Evolutionary conservation across 2,113 vertebrate genomes (phyloP).

Genomic region (Ictalurus punctatus): DNA sequence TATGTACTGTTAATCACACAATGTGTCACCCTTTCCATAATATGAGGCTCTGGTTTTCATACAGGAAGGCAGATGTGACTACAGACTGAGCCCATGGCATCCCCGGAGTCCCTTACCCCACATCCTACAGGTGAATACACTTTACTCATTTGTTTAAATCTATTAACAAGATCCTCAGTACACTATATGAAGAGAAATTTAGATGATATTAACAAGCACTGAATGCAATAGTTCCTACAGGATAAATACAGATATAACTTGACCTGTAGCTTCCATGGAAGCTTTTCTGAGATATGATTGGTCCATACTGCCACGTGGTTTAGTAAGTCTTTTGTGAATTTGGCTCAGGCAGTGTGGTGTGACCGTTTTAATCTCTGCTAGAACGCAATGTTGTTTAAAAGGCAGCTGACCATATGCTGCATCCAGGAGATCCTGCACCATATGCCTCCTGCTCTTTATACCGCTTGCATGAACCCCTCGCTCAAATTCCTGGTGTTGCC

Average conservation of each 20-base stretch:
- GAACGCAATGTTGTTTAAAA: constrained; percentile 20
- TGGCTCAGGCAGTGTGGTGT: constrained; percentile 32
- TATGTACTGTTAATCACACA: background rate
- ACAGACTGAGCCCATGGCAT: constrained; percentile 47
- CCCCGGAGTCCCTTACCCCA: constrained; percentile 43
- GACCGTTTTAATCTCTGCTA: constrained; percentile 48
- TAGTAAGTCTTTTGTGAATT: constrained; percentile 15
- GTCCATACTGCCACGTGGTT: background rate
- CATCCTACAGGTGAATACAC: constrained; percentile 49
- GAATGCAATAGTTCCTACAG: background rate
- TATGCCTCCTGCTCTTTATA: constrained; percentile 46
- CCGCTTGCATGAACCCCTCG: constrained; percentile 7
- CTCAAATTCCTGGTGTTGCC: constrained; percentile 39
- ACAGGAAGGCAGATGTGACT: constrained; percentile 52
- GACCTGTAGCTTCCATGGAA: background rate
- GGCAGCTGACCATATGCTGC: constrained; percentile 55
- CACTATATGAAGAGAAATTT: background rate
- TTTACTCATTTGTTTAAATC: background rate
- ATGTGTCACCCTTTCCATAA: constrained; percentile 19
- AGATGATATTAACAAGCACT: background rate
- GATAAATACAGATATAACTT: background rate
- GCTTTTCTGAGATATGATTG: background rate
- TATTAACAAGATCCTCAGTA: background rate
- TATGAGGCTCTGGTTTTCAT: constrained; percentile 18
- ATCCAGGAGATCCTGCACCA: constrained; percentile 28